Conservation (phyloP, 2,113 vertebrate genomes). For the Microtus pennsylvanicus region DNA sequence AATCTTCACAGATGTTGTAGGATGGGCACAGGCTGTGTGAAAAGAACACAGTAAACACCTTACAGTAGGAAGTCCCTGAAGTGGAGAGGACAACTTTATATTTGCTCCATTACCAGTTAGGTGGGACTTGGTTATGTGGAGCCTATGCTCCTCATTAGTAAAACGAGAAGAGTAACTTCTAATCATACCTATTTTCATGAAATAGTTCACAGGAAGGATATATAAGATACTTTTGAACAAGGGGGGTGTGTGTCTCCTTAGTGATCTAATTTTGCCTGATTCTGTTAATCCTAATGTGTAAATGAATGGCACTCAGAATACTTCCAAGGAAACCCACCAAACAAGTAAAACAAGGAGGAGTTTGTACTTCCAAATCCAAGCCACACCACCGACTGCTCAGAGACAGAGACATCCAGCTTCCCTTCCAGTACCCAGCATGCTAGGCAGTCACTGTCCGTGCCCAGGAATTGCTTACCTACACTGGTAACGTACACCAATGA, state of each 20-base stretch:
- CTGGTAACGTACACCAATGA: slow-evolving; percentile 95
- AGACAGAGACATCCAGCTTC: not conserved
- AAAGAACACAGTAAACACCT: not conserved
- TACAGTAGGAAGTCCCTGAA: not conserved
- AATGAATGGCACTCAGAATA: not conserved
- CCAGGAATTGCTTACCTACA: slow-evolving; percentile 90
- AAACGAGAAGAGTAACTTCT: slow-evolving; percentile 3
- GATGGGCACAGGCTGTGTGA: slow-evolving; percentile 92
- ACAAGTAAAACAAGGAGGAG: not conserved
- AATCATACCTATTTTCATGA: not conserved
- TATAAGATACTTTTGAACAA: not conserved
- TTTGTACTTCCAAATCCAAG: not conserved
- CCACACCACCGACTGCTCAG: not conserved
- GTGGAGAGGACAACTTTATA: not conserved
- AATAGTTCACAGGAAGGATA: not conserved
- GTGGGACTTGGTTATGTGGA: not conserved
- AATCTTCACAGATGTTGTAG: slow-evolving; percentile 93
- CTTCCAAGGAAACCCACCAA: not conserved
- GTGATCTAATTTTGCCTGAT: slow-evolving; percentile 17
- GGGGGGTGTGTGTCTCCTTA: not conserved
- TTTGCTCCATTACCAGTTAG: not conserved
- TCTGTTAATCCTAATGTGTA: not conserved
- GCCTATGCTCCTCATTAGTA: slow-evolving; percentile 23
- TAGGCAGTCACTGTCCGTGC: not conserved
- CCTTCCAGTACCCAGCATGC: not conserved